These are phyloP conservation scores for Malthinus flaveolus DNA, from an alignment of 2,888 invertebrate species.

Conservation along the genomic window DNA sequence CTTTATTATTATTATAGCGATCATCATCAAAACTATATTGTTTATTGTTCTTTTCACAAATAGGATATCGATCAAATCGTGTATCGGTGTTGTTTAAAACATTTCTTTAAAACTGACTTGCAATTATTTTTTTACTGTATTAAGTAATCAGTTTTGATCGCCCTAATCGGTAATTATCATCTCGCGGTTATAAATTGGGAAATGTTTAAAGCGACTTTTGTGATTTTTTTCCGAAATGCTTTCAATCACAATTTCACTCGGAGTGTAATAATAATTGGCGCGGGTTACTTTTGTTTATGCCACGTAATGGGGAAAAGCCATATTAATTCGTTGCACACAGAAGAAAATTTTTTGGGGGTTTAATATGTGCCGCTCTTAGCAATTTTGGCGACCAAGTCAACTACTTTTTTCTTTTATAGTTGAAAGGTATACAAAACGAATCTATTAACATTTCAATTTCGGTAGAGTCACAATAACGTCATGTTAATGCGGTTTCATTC, in stretches of 20 bases:
- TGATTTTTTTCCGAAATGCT: too few relatives aligned
- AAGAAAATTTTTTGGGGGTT: too few relatives aligned
- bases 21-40: slow-evolving; percentile 39
- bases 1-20: slow-evolving; percentile 35
- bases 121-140: slow-evolving; percentile 38
- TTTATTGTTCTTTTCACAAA: slow-evolving; percentile 47
- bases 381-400: slow-evolving; percentile 1
- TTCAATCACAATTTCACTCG: too few relatives aligned
- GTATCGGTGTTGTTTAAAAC: slow-evolving; percentile 33
- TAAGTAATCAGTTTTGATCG: slow-evolving; percentile 44
- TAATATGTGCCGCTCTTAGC: too few relatives aligned
- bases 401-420: slow-evolving; percentile 6
- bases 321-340: too few relatives aligned
- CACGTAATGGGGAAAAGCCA: background rate
- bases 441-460: slow-evolving; percentile 52
- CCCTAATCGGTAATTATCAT: too few relatives aligned
- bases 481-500: slow-evolving; percentile 48
- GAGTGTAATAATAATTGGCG: too few relatives aligned
- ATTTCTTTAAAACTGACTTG: slow-evolving; percentile 38
- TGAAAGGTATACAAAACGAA: slow-evolving; percentile 29
- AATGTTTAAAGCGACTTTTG: too few relatives aligned
- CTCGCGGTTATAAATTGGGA: too few relatives aligned
- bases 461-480: slow-evolving; percentile 50
- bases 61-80: slow-evolving; percentile 35
- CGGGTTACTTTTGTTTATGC: background rate